Evolutionary conservation across 2,888 invertebrate genomes (phyloP), one percentile per base, ranked within the genome.

Genomic region (Nephrocerus scutellatus): DNA sequence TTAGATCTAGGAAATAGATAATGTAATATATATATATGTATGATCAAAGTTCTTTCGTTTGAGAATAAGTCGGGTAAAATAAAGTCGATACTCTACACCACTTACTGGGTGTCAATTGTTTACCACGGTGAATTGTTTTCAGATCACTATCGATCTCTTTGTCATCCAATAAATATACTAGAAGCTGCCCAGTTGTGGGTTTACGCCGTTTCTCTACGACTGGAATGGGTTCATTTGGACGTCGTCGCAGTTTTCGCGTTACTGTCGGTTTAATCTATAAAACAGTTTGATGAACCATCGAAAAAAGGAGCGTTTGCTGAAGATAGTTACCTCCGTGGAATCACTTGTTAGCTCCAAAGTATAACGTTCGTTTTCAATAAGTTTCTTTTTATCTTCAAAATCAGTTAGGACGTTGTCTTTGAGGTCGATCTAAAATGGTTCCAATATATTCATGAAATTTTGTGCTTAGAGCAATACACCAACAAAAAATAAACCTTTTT

Each of bases 201-300:
- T 90, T 85, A 37, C 93, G 74, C 3, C 93, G 79, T 67, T 93
- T 92, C 42, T 82, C 80, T 6, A 88, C 87, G 43, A 84, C 79
- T 5, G 92, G 93, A 26, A 88, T 76, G 0, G 95, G 95, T 66
- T 95, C 95, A 66, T 96, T 95, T 0, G 93, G 93, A 16, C 96
- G 75, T 44, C 95, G 74, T 5, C 96, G 73, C 18, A 96, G 71
- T 66, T 95, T 96, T 18, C 96, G 75, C 20, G 95, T 96, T 72
- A 92, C 86, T n/a, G 88, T 87, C 9, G 95, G 91, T 60, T 95
- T 95, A n/a, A 87, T 80, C 77, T 82, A 65, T 4, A 23, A 34
- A 32, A 43, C 39, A 23, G 33, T 29, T 41, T 39, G 12, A 20
- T 38, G 12, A 24, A 39, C 36, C 10, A 36, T 18, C 41, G 26